Conservation (phyloP, 35 echinoderm and acorn worm genomes). For the Apostichopus californicus region DNA sequence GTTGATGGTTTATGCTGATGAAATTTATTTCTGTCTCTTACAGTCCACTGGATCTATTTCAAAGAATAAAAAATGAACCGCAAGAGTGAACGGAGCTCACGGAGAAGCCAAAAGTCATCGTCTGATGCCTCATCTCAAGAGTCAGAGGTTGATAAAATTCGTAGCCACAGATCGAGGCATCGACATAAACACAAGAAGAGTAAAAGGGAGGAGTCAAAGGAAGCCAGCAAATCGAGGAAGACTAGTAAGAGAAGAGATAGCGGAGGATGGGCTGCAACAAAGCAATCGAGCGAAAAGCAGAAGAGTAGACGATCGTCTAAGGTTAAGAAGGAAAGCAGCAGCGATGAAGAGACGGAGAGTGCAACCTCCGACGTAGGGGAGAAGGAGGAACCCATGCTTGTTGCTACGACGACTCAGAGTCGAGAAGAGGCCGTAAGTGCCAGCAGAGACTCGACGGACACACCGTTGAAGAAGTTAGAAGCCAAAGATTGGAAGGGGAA, state of each 20-base stretch:
- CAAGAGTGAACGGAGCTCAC: conserved; percentile 56
- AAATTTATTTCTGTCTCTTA: not conserved
- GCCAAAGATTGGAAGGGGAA: conserved; percentile 63
- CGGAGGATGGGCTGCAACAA: not conserved
- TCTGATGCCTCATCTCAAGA: conserved; percentile 57
- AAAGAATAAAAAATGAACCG: conserved; percentile 53
- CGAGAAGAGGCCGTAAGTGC: not conserved
- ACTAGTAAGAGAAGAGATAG: not conserved
- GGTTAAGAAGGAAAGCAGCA: conserved; percentile 34
- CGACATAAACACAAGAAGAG: conserved; percentile 39
- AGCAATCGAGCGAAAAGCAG: conserved; percentile 18
- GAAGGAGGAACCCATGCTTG: not conserved
- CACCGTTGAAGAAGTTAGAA: conserved; percentile 84
- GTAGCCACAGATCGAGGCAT: conserved; percentile 39
- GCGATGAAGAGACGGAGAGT: conserved; percentile 47
- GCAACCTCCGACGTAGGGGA: conserved; percentile 42
- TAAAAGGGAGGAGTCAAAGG: conserved; percentile 1
- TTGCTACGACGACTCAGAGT: not conserved
- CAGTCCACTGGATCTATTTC: not conserved
- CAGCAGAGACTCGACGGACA: conserved; percentile 51
- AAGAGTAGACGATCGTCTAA: not conserved
- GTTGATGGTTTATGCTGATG: not conserved
- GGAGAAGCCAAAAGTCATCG: conserved; percentile 43
- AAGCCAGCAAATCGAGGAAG: conserved; percentile 31
- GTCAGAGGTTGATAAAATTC: conserved; percentile 9